Evolutionary conservation across 2,888 invertebrate genomes (phyloP), one percentile per base, ranked within the genome.

Genomic region (Octodonta nipae): DNA sequence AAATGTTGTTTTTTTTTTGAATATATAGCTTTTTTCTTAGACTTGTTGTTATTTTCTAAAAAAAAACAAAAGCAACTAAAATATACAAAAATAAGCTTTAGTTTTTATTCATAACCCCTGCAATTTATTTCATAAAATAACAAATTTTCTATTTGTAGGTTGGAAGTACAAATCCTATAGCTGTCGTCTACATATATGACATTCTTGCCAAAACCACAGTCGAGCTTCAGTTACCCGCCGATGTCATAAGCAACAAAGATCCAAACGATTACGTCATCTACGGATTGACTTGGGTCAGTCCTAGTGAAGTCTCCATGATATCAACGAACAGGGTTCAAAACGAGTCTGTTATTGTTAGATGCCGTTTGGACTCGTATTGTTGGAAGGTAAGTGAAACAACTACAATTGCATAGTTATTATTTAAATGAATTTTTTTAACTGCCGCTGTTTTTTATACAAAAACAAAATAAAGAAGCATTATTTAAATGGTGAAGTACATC

Each of bases 241-340:
- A 44, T 13, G 5, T 17, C n/a, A 44, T 75, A 1, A 72, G 74
- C 1, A 60, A 65, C 0, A 63, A 66, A 11, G 57, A 69, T 3
- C 68, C 73, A 1, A 64, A 71, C 5, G 81, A 83, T 49, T 71
- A 77, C 46, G 70, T 84, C 30, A 55, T 84, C 8, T 75, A 71
- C 33, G 67, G 70, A 37, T 79, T 89, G 0, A 67, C 66, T 15
- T 92, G 91, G 91, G 70, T 76, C 10, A 72, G 73, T 13, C 67
- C 73, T 32, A 60, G 69, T 1, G 70, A 74, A 15, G 54, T 91
- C 1, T 61, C 75, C 1, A 78, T 82, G 1, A 70, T 81, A 4
- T 89, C 89, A 80, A 65, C 86, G 33, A 91, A 91, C 58, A 70
- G 93, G 32, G 70, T 83, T 13, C 93, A 95, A 60, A 92, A 78